Base-by-base conservation (phyloP, 2,888 invertebrate species). In the Hirtodrosophila confusa region DNA sequence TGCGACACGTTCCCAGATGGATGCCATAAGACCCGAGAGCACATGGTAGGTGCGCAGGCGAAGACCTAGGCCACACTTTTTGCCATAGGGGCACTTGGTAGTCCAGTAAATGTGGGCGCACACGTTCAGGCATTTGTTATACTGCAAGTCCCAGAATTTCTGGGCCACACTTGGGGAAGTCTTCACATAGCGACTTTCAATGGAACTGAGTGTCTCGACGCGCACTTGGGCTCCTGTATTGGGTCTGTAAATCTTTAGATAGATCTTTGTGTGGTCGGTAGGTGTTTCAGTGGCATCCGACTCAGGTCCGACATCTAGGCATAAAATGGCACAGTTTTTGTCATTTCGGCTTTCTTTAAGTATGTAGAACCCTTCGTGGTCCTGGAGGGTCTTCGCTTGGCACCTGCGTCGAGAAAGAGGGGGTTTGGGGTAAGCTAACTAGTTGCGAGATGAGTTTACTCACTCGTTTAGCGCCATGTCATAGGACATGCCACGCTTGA, bases 1-100 rank as follows among this genome's bases (percentile, higher is more conserved):
- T 92, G 99, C 99, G 51, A 99, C 96, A 74, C 97, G 95, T 88
- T 97, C 95, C 99, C 99, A 99, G 62, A 99, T 98, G 48, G 97
- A 97, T 80, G 99, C 93, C 87, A 99, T 98, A 8, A 98, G 97
- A 45, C 99, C 99, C 63, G 97, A 94, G 50, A 99, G 94, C 65
- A 99, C 97, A 92, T 98, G 96, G 92, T 98, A 99, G 67, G 96
- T 96, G 83, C 99, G 94, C 77, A 96, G 94, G 41, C 99, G 94
- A 60, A 98, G 93, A 0, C 99, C 99, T 63, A 98, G 95, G 92
- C 99, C 98, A 92, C 99, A 99, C 80, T 95, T 95, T 69, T 94
- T 92, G 4, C 95, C 96, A 55, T 94, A 89, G 39, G 96, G 94
- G 92, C 99, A 99, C 86, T 95, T 94, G 6, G 96, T 94, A 76